Evolutionary conservation across 2,797 vertebrate species (phyloP), one percentile per base, ranked within the genome.

Genomic region (Lagocephalus sceleratus): DNA sequence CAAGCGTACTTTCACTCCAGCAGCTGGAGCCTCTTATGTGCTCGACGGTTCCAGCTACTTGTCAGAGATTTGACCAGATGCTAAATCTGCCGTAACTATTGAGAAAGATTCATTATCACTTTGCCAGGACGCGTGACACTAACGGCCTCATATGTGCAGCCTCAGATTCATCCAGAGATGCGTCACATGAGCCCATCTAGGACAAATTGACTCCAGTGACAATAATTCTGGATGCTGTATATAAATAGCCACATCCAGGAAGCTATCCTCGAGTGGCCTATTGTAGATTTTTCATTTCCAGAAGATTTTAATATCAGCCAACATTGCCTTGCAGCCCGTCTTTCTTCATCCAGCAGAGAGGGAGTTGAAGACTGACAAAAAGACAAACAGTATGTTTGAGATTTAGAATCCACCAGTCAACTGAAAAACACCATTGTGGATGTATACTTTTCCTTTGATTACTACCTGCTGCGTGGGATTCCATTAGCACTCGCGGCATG

Each of bases 11-110:
- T 65, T 63, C 19, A 53, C 62, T 49, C 25, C 57, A 63, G 15
- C 55, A 72, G 62, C 68, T 71, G 59, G 42, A 53, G 6, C 25
- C 47, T 64, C 41, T 60, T 60, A 51, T 47, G 10, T 32, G 51
- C 38, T 56, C 21, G 35, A 23, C 10, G 26, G 15, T 26, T 22
- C 29, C 29, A 38, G 53, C 72, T 47, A 32, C 25, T 19, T 50
- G 44, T 66, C 50, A 35, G 5, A 21, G 14, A 53, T 48, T 14
- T 2, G 14, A 62, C 46, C 22, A 51, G 52, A 47, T 41, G 19
- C 42, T 32, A 39, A 19, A 46, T 65, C 44, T 57, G 52, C 23
- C 21, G 25, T 22, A 51, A 15, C 11, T n/a, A 5, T 35, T 55
- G 9, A 40, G 42, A 49, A 53, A 48, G 17, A 42, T 6, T 40